phyloP scores from a whole-genome alignment of 2,113 vertebrate species.

The Mesembrinibis cayennensis region DNA sequence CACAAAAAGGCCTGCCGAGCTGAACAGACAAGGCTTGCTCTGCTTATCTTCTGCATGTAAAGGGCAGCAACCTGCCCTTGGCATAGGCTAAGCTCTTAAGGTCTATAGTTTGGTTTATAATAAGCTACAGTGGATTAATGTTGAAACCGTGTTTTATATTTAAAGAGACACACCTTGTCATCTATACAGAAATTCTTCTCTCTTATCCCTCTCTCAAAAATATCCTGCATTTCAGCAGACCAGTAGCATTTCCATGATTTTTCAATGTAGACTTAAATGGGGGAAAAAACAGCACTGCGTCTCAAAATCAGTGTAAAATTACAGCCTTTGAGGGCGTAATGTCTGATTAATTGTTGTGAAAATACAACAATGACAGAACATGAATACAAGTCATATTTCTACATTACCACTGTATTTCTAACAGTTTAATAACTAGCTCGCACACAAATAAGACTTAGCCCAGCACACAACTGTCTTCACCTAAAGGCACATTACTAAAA shows the following conservation, averaged over 20 bases:
- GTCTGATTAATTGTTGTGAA: not conserved
- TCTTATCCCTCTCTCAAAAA: not conserved
- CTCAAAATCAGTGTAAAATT: not conserved
- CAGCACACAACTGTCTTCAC: too few relatives aligned
- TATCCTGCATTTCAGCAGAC: not conserved
- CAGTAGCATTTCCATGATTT: not conserved
- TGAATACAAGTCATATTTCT: not conserved
- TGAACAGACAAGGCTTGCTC: not conserved
- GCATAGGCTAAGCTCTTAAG: not conserved
- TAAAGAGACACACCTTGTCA: not conserved
- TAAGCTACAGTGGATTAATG: not conserved
- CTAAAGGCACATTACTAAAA: not conserved
- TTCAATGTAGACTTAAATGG: fast-evolving
- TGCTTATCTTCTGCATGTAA: not conserved
- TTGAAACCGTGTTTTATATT: not conserved
- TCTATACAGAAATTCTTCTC: not conserved
- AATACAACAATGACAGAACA: fast-evolving
- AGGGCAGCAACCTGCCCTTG: not conserved
- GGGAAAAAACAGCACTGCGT: not conserved
- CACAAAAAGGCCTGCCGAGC: too few relatives aligned
- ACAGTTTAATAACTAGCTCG: not conserved
- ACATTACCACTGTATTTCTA: not conserved
- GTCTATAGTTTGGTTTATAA: not conserved
- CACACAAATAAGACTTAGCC: not conserved
- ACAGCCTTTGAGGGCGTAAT: not conserved